Base-by-base conservation (phyloP, 1,140 invertebrate genomes). In the Drosophila takahashii region DNA sequence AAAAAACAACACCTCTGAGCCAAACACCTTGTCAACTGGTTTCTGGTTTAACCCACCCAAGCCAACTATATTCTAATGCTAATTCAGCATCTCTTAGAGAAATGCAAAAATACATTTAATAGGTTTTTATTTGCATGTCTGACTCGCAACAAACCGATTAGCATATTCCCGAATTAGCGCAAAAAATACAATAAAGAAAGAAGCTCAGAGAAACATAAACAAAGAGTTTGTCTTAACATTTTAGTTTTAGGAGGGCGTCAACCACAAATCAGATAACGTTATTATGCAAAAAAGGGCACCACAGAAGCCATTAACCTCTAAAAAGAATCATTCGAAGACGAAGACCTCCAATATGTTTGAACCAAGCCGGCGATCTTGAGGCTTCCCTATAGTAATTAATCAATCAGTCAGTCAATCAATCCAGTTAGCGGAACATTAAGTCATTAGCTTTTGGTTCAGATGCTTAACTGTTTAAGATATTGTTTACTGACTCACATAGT, bases 61-160 rank as follows among this genome's bases (percentile, higher is more conserved):
- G 18, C 74, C 42, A 77, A 75, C 74, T 75, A 75, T 69, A 87
- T 87, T 86, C 70, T 65, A 65, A 87, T 86, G 83, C 78, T 69
- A 86, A 86, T 86, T 75, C 57, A 13, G 13, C 8, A 58, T 62
- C 44, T 45, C 47, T 58, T 70, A 72, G 67, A 87, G 65, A 67
- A 57, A 75, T 79, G 62, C 70, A 66, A 58, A 76, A 45, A 65
- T 57, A 47, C 44, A 66, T 52, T 39, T 47, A 10, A 60, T 45
- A 4, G n/a, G 34, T 62, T 34, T 62, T 27, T 29, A 75, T 76
- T 76, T 77, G 54, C 50, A 54, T 60, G 48, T 54, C 39, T 67
- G 73, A 56, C 62, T 52, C 16, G 32, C 22, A 22, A 22, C 22
- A 22, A 51, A 34, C 9, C 26, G 9, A 81, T 81, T 86, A 59